phyloP scores from a whole-genome alignment of 2,797 vertebrate genomes.

The Crocidura indochinensis region DNA sequence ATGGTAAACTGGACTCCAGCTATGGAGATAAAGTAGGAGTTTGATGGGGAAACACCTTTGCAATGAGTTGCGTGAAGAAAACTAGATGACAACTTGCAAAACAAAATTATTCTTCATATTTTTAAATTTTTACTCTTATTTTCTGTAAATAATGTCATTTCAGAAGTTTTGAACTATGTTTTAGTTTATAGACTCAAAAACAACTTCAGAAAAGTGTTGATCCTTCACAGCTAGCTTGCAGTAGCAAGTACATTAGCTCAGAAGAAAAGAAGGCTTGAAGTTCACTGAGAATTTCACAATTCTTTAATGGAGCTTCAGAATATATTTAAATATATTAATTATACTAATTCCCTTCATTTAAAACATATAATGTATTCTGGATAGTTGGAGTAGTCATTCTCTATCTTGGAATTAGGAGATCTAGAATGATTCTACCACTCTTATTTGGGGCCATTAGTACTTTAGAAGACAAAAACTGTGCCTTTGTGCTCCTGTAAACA shows the following conservation, averaged over 20 bases:
- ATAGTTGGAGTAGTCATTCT: neutral
- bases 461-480: neutral
- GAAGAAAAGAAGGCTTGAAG: neutral
- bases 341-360: neutral
- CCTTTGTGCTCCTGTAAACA: neutral
- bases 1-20: neutral
- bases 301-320: neutral
- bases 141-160: neutral
- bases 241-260: neutral
- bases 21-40: neutral
- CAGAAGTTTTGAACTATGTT: neutral
- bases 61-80: neutral
- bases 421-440: neutral
- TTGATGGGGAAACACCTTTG: neutral
- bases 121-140: neutral
- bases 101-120: neutral
- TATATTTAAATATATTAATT: conserved; percentile 32
- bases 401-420: neutral
- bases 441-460: neutral
- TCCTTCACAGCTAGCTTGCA: neutral
- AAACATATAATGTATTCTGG: neutral
- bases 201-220: neutral
- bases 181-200: neutral
- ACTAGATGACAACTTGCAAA: neutral
- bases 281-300: neutral